phyloP scores from a whole-genome alignment of 2,888 invertebrate genomes.

The Nomada hirtipes region DNA sequence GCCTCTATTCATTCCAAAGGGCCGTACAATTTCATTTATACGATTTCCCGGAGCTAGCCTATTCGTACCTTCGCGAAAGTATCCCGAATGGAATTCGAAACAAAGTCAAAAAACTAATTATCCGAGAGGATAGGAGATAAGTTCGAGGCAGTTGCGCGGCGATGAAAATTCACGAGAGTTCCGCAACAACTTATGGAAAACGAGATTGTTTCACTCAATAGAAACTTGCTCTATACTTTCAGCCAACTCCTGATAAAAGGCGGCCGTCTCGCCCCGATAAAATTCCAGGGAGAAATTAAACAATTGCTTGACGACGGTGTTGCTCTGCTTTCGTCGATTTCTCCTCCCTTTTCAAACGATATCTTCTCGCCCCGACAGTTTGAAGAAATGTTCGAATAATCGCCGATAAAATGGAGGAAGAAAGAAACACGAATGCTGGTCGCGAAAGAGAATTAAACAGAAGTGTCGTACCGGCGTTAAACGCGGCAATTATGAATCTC shows the following conservation, averaged over 20 bases:
- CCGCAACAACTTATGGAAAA: slow-evolving; percentile 17
- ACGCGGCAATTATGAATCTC: no score
- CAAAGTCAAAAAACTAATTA: slow-evolving; percentile 54
- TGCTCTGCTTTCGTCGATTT: not conserved
- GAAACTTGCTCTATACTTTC: slow-evolving; percentile 30
- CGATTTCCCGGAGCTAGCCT: not conserved
- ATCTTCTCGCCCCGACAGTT: no score
- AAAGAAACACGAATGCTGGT: no score
- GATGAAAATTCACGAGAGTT: slow-evolving; percentile 38
- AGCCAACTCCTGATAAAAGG: not conserved
- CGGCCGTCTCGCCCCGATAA: not conserved
- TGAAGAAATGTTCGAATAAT: no score
- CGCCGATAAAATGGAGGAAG: no score
- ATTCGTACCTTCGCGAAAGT: slow-evolving; percentile 32
- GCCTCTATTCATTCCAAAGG: slow-evolving; percentile 17
- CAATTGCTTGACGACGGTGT: not conserved
- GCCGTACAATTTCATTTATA: slow-evolving; percentile 21
- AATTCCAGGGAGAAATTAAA: not conserved
- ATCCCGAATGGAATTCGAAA: slow-evolving; percentile 26
- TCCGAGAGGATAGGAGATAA: slow-evolving; percentile 30
- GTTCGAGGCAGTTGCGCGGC: slow-evolving; percentile 1
- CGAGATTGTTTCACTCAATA: slow-evolving; percentile 38
- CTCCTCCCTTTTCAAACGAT: no score
- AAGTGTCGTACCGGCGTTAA: no score
- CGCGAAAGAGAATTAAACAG: no score